These are phyloP conservation scores for Oophaga sylvatica DNA, from an alignment of 2,797 vertebrate genomes.

Conservation along the genomic window DNA sequence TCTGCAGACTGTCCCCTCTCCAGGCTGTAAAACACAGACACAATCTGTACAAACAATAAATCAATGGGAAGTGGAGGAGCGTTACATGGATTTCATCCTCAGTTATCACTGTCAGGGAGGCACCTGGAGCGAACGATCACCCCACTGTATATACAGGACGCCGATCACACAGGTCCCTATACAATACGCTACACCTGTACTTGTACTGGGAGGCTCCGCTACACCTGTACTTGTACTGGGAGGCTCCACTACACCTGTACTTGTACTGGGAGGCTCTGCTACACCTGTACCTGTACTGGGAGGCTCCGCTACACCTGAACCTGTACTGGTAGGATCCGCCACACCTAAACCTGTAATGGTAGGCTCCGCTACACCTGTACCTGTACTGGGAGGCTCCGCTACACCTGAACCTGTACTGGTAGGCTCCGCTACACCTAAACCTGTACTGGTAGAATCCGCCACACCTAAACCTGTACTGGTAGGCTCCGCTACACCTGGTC, in stretches of 20 bases:
- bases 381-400: no score
- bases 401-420: no score
- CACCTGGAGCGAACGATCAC: neutral
- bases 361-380: no score
- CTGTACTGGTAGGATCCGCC: neutral
- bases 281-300: no score
- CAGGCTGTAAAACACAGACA: slow-evolving; percentile 5
- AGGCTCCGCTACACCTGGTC: no score
- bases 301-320: no score
- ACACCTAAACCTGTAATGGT: no score
- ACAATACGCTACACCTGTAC: neutral
- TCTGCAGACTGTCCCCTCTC: neutral
- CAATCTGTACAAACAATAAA: slow-evolving; percentile 32
- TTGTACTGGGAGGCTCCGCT: no score
- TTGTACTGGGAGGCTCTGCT: neutral
- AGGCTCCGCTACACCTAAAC: neutral
- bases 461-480: no score
- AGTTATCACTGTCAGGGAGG: neutral
- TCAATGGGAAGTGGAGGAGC: neutral
- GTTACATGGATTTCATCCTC: neutral
- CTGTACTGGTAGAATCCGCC: no score
- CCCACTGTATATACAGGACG: neutral
- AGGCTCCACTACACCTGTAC: no score
- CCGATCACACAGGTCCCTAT: neutral
- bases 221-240: no score